Evolutionary conservation across 2,888 invertebrate genomes (phyloP).

Genomic region (Drosophila affinis): DNA sequence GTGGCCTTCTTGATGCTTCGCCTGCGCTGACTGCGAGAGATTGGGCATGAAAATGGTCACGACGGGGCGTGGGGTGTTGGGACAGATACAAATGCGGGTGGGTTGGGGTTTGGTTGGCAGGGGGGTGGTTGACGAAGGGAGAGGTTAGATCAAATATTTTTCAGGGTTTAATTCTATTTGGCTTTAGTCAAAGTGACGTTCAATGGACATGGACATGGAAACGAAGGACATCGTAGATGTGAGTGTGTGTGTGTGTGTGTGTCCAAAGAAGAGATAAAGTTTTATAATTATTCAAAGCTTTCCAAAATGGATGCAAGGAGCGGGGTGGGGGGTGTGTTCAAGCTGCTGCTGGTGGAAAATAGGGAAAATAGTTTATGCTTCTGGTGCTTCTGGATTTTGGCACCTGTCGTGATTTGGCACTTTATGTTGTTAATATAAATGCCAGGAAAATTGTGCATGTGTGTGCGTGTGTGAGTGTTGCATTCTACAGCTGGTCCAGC

Average conservation of each 20-base stretch:
- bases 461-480: conserved; percentile 29
- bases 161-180: conserved; percentile 78
- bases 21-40: conserved; percentile 52
- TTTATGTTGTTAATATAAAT: conserved; percentile 52
- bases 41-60: conserved; percentile 44
- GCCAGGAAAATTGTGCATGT: conserved; percentile 15
- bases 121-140: conserved; percentile 14
- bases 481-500: conserved; percentile 42
- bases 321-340: conserved; percentile 1
- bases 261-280: conserved; percentile 56
- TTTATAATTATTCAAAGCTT: conserved; percentile 56
- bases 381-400: conserved; percentile 11
- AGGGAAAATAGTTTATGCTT: conserved; percentile 2
- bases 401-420: conserved; percentile 57
- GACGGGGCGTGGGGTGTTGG: conserved; percentile 8
- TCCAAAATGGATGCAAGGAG: background rate
- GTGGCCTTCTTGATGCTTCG: conserved; percentile 12
- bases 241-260: conserved; percentile 14
- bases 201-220: conserved; percentile 25
- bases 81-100: conserved; percentile 6
- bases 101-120: background rate
- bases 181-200: conserved; percentile 59
- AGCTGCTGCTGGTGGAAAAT: conserved; percentile 14
- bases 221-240: conserved; percentile 26
- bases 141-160: conserved; percentile 72